These are phyloP conservation scores for Rhyacophila evoluta DNA, from an alignment of 2,888 invertebrate species.

Conservation along the genomic window DNA sequence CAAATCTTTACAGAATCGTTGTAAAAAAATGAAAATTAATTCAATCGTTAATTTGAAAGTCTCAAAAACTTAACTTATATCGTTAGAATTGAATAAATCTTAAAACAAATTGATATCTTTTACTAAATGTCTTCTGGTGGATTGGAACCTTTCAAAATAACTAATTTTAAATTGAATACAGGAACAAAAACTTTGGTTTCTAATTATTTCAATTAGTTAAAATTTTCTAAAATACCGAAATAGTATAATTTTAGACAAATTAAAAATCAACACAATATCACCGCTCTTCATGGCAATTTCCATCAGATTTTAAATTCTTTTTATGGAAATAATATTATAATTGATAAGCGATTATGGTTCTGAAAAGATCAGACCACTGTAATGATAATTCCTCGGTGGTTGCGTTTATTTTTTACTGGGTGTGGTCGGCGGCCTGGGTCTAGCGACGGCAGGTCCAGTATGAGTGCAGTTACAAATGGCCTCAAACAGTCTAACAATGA, in stretches of 20 bases:
- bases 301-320: background rate
- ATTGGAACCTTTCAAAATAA: too few species aligned
- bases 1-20: too few species aligned
- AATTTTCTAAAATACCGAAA: background rate
- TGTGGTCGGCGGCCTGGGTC: constrained; percentile 45
- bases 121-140: too few species aligned
- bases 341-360: background rate
- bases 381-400: background rate
- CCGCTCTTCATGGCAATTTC: background rate
- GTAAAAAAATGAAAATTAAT: too few species aligned
- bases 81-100: too few species aligned
- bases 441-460: constrained; percentile 70
- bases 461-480: constrained; percentile 76
- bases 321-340: background rate
- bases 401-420: constrained; percentile 49
- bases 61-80: too few species aligned
- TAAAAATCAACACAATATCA: background rate
- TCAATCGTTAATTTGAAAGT: too few species aligned
- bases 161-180: too few species aligned
- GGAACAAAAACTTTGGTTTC: too few species aligned
- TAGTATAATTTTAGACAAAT: background rate
- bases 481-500: constrained; percentile 73
- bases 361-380: background rate
- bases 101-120: too few species aligned
- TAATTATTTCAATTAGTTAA: background rate